These are phyloP conservation scores for Chrysopa pallens DNA, from an alignment of 1,140 invertebrate genomes.

Conservation along the genomic window DNA sequence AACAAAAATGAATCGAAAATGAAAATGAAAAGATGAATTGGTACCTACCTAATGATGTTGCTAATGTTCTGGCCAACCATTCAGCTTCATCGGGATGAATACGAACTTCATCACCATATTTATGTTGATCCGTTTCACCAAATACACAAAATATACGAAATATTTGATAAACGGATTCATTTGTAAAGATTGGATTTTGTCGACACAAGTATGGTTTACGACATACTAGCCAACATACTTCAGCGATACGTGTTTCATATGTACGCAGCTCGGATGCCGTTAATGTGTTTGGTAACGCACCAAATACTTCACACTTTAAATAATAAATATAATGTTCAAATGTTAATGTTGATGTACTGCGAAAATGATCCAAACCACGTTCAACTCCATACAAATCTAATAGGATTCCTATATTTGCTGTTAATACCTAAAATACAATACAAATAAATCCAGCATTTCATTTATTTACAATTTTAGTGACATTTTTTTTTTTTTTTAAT, in stretches of 20 bases:
- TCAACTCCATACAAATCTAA: slow-evolving; percentile 56
- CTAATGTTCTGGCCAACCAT: slow-evolving; percentile 40
- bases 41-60: slow-evolving; percentile 38
- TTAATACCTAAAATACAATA: slow-evolving; percentile 42
- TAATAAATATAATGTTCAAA: slow-evolving; percentile 60
- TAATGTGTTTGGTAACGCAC: slow-evolving; percentile 33
- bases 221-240: slow-evolving; percentile 60
- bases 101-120: slow-evolving; percentile 30
- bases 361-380: slow-evolving; percentile 54
- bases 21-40: no score
- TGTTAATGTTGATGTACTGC: slow-evolving; percentile 41
- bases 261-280: slow-evolving; percentile 29
- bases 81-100: slow-evolving; percentile 46
- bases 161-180: slow-evolving; percentile 49
- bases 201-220: slow-evolving; percentile 36
- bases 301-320: slow-evolving; percentile 53
- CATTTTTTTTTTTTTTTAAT: no score
- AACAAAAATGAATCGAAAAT: no score
- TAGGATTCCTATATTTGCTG: slow-evolving; percentile 49
- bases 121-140: slow-evolving; percentile 33
- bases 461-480: no score
- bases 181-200: slow-evolving; percentile 35
- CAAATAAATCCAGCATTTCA: no score
- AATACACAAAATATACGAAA: slow-evolving; percentile 64
- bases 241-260: slow-evolving; percentile 39